Percentiles rank a stretch among this genome's conserved stretches.
Evolutionary conservation across 2,113 vertebrate genomes (phyloP).

Genomic region (Coracopsis vasa): DNA sequence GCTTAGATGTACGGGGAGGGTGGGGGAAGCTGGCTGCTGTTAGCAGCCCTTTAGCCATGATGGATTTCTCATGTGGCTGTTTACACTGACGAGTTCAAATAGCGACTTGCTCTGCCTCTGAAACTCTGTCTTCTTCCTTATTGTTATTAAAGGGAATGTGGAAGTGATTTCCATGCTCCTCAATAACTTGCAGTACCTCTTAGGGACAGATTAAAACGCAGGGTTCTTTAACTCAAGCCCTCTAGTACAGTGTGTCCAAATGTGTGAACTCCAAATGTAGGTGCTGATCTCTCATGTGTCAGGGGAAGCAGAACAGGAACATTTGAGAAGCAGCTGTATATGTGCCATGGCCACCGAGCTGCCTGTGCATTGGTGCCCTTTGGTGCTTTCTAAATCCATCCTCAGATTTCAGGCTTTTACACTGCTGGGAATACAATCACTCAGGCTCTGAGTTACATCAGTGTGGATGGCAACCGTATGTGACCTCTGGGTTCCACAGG

Average conservation of each 20-base stretch:
- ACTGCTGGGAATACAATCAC: background rate
- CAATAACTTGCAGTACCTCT: background rate
- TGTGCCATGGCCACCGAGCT: background rate
- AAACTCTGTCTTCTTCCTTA: background rate
- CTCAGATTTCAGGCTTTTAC: background rate
- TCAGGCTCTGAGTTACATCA: background rate
- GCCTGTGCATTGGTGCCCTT: background rate
- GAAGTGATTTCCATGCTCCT: background rate
- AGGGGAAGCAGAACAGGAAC: background rate
- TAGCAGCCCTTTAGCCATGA: background rate
- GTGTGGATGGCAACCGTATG: background rate
- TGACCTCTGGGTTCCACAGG: background rate
- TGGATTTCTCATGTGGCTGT: constrained; percentile 57
- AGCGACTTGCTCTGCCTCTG: background rate
- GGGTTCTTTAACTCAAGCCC: background rate
- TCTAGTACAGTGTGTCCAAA: background rate
- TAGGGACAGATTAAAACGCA: background rate
- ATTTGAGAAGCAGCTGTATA: background rate
- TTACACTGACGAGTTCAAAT: background rate
- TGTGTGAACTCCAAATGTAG: background rate
- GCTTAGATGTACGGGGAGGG: background rate
- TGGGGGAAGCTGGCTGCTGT: constrained; percentile 29
- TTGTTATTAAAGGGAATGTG: background rate
- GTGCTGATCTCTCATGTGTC: background rate
- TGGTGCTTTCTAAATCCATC: background rate